Evolutionary conservation across 2,797 vertebrate genomes (phyloP), one percentile per base, ranked within the genome.

Genomic region (Betta splendens): DNA sequence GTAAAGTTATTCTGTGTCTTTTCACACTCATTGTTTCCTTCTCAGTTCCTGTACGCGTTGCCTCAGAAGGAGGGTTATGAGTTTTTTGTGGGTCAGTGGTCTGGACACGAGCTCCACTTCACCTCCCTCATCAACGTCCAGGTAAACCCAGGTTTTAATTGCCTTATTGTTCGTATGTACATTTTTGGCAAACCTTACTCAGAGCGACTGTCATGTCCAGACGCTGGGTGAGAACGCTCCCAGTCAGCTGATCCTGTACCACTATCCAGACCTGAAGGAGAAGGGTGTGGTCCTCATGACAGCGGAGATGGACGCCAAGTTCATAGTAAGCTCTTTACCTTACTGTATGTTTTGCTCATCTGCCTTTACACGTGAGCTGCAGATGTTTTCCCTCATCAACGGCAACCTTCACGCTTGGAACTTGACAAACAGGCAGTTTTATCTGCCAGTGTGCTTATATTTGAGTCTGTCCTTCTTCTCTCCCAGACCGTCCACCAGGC

Each of bases 21-120:
- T 51, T 59, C 22, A 13, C 33, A 12, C 33, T 6, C n/a, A 12
- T 29, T 17, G 7, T 35, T 1, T 35, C 21, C 12, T 4, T 16
- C 43, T 42, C 83, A 98, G 97, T 98, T 99, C 81, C 88, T 98
- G 0, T 98, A 94, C 57, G 94, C 94, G 10, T 56, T 99, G 72
- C 98, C 97, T 53, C 94, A 95, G 85, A 87, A 91, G 62, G 94
- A 97, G 71, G 97, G 96, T 3, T 99, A 98, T 10, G 96, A 98
- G 83, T 98, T 99, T 85, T 97, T 95, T 20, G 80, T 98, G 63
- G 96, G 95, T 50, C 96, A 97, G 46, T 99, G 97, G 96, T 92
- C 94, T 13, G 90, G 91, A 63, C 75, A 90, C 16, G 89, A 98
- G 77, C 89, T 99, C n/a, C 97, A 99, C 77, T 98, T 98, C 82